Percentiles rank a stretch among this genome's conserved stretches.
phyloP scores from a whole-genome alignment of 2,888 invertebrate species.

The Acleris emargana region DNA sequence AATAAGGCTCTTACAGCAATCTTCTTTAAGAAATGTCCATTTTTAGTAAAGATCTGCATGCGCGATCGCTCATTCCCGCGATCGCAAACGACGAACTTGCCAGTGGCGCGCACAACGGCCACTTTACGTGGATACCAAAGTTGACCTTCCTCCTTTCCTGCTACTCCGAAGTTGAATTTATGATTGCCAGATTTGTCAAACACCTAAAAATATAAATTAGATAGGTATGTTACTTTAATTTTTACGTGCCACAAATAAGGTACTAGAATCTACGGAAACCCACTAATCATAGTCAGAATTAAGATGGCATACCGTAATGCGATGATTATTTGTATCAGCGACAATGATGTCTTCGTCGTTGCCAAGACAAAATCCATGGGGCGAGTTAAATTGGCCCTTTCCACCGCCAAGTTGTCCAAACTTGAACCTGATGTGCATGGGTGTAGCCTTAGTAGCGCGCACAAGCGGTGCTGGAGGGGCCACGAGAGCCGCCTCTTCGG shows the following conservation, averaged over 20 bases:
- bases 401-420: constrained; percentile 97
- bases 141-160: constrained; percentile 98
- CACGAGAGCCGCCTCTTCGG: constrained; percentile 73
- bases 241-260: neutral
- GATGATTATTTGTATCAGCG: constrained; percentile 98
- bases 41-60: constrained; percentile 98
- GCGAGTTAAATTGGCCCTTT: constrained; percentile 97
- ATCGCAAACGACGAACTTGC: constrained; percentile 98
- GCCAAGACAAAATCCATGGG: constrained; percentile 98
- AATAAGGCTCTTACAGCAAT: constrained; percentile 85
- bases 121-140: constrained; percentile 99
- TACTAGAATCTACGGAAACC: too few relatives aligned
- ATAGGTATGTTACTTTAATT: neutral
- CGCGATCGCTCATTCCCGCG: constrained; percentile 97
- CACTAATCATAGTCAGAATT: too few relatives aligned
- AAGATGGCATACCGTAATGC: constrained; percentile 88
- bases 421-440: constrained; percentile 95
- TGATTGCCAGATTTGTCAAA: constrained; percentile 97
- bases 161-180: constrained; percentile 96
- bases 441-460: constrained; percentile 89
- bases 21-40: constrained; percentile 97
- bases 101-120: constrained; percentile 93
- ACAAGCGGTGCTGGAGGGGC: constrained; percentile 81
- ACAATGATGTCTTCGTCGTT: constrained; percentile 98
- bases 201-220: constrained; percentile 83